Conservation (phyloP, 2,888 invertebrate species). For the Anarsia innoxiella region DNA sequence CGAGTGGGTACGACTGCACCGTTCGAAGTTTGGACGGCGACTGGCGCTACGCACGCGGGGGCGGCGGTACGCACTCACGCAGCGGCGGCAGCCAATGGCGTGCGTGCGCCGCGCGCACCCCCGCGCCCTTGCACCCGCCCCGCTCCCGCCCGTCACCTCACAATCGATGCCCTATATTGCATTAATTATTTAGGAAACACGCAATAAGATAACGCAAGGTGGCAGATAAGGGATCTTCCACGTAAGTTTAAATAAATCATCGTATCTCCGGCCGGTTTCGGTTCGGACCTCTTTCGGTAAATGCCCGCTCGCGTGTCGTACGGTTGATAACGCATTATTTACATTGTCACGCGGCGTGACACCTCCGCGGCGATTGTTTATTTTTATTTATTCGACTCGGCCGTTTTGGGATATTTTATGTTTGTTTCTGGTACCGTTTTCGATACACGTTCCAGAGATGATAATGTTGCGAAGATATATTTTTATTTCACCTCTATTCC, state of each 20-base stretch:
- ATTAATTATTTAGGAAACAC: slow-evolving; percentile 77
- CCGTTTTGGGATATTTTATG: slow-evolving; percentile 8
- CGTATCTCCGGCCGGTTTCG: slow-evolving; percentile 18
- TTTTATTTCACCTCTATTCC: slow-evolving; percentile 24
- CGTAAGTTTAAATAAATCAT: slow-evolving; percentile 18
- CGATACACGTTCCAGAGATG: slow-evolving; percentile 5
- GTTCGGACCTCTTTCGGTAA: slow-evolving; percentile 10
- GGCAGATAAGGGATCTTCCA: slow-evolving; percentile 66
- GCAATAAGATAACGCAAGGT: slow-evolving; percentile 75
- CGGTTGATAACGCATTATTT: slow-evolving; percentile 49
- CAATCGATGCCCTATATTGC: slow-evolving; percentile 76
- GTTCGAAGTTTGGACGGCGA: slow-evolving; percentile 53
- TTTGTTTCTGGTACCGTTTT: slow-evolving; percentile 23
- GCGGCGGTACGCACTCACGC: slow-evolving; percentile 71
- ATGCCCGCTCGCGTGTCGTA: slow-evolving; percentile 8
- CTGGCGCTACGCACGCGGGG: slow-evolving; percentile 69
- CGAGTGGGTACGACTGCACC: slow-evolving; percentile 41
- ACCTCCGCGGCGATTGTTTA: slow-evolving; percentile 16
- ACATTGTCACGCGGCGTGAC: slow-evolving; percentile 38
- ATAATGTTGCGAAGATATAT: slow-evolving; percentile 8
- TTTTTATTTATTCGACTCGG: slow-evolving; percentile 13
- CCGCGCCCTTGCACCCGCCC: slow-evolving; percentile 54
- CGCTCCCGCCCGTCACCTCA: slow-evolving; percentile 67
- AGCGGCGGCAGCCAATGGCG: slow-evolving; percentile 68
- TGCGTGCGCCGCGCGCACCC: slow-evolving; percentile 74